Evolutionary conservation across 2,888 invertebrate genomes (phyloP).

Genomic region (Archips xylosteana): DNA sequence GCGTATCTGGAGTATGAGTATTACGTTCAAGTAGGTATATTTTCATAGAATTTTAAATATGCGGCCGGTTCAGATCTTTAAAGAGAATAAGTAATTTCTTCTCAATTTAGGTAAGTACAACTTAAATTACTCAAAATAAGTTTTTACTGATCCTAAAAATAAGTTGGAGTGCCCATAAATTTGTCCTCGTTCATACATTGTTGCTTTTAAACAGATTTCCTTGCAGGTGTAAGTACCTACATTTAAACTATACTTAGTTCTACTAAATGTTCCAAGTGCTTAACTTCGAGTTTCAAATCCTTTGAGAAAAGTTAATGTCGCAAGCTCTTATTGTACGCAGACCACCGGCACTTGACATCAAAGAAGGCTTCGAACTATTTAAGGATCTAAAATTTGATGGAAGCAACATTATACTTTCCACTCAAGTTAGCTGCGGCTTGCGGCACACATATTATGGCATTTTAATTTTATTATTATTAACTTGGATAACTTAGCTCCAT

Average conservation of each 20-base stretch:
- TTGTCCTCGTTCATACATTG: constrained; percentile 24
- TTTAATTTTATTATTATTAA: no score
- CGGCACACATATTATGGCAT: background rate
- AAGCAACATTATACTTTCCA: background rate
- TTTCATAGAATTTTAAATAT: background rate
- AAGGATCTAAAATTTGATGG: background rate
- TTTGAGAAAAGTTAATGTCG: constrained; percentile 60
- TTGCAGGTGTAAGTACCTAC: constrained; percentile 19
- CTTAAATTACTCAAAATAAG: background rate
- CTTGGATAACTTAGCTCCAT: no score
- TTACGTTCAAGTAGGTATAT: no score
- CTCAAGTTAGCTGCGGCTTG: background rate
- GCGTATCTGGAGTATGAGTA: no score
- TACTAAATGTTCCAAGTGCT: constrained; percentile 46
- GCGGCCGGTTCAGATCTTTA: background rate
- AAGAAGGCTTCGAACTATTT: constrained; percentile 13
- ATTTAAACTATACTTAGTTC: constrained; percentile 37
- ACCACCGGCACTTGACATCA: constrained; percentile 39
- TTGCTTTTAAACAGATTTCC: constrained; percentile 17
- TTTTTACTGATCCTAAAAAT: background rate
- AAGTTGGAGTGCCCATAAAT: background rate
- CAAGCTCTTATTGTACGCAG: constrained; percentile 16
- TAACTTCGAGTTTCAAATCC: constrained; percentile 47
- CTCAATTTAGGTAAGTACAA: background rate
- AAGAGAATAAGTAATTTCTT: background rate